Base-by-base conservation (phyloP, 2,888 invertebrate species). In the Lymantria monacha region DNA sequence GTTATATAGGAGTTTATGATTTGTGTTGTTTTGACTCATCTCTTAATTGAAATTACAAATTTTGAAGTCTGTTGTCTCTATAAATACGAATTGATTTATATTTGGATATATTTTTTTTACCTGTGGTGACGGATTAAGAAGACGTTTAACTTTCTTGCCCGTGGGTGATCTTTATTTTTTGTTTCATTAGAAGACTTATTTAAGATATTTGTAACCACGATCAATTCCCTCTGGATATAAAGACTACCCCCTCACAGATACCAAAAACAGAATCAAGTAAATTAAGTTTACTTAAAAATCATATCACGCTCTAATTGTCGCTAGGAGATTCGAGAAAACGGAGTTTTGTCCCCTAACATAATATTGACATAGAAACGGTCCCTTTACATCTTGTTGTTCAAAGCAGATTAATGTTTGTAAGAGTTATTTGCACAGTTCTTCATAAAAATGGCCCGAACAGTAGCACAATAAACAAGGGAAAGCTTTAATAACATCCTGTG, bases 321-420 rank as follows among this genome's bases (percentile, higher is more conserved):
- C 74, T 68, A 72, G 75, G 80, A 81, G 83, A 75, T 77, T 72
- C 76, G 73, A 75, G 64, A 69, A 68, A 69, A 68, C 68, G 63
- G 75, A 66, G 70, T 64, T 81, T 70, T 85, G 90, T 90, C 90
- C 89, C 90, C 85, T 83, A 86, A 83, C 76, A 85, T 72, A 91
- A 91, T 86, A 90, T 90, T 90, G 81, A 82, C 83, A 72, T 63
- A 55, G 61, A 59, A 42, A 72, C 47, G 56, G 83, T 81, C 87
- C 87, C 88, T 85, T 85, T 87, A 86, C 85, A 85, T 89, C 85
- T 84, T 82, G 88, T 86, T 88, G 85, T 87, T 84, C 87, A 83
- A 85, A 87, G 85, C 83, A 89, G 91, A 90, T 90, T 90, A 90
- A 88, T 91, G 90, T 90, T 91, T 90, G 87, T 85, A 71, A 81